These are phyloP conservation scores for Apostichopus californicus DNA, from an alignment of 35 echinoderm and acorn worm genomes.

Conservation along the genomic window DNA sequence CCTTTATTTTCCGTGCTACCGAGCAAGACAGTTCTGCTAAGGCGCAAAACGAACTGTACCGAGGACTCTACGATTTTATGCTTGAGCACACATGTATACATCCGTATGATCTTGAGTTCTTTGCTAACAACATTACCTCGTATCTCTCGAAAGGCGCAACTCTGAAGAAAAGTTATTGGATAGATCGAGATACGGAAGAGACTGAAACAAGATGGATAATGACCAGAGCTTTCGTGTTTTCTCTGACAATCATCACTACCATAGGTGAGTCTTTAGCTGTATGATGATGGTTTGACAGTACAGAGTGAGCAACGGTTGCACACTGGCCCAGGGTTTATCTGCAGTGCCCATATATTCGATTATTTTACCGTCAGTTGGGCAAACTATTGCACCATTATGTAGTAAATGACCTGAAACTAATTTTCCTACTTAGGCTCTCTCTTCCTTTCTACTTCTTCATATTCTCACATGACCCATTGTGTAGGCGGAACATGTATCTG, in stretches of 20 bases:
- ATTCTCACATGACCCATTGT: too few relatives aligned
- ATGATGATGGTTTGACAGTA: too few relatives aligned
- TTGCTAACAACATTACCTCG: background rate
- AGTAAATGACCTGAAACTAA: too few relatives aligned
- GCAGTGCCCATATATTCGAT: too few relatives aligned
- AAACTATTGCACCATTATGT: too few relatives aligned
- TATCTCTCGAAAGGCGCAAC: background rate
- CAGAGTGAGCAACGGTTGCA: too few relatives aligned
- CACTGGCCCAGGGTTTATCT: too few relatives aligned
- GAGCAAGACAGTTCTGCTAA: background rate
- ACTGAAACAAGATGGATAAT: constrained; percentile 16
- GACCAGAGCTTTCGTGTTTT: constrained; percentile 21
- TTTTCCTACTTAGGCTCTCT: too few relatives aligned
- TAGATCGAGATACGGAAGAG: background rate
- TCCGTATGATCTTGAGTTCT: background rate
- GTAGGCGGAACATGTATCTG: too few relatives aligned
- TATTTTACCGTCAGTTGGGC: too few relatives aligned
- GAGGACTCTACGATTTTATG: background rate
- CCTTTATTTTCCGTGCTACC: constrained; percentile 25
- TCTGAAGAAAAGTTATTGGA: constrained; percentile 5
- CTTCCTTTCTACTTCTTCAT: too few relatives aligned
- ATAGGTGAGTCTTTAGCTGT: background rate
- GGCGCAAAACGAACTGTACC: background rate
- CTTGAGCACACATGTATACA: background rate
- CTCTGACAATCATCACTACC: constrained; percentile 30